Evolutionary conservation across 2,888 invertebrate genomes (phyloP).

Genomic region (Dasysyrphus albostriatus): DNA sequence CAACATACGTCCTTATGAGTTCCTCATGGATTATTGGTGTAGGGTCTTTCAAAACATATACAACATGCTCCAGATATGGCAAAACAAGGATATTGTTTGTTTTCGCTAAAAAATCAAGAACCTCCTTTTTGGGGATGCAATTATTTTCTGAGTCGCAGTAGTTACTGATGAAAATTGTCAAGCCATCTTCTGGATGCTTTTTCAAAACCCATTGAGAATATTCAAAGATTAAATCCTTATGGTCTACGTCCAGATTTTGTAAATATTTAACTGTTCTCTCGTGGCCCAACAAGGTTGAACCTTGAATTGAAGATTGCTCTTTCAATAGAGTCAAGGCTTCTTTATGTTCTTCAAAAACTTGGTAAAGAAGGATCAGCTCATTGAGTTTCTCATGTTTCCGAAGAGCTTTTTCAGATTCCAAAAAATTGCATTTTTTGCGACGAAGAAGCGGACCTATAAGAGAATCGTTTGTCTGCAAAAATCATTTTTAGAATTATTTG

Average conservation of each 20-base stretch:
- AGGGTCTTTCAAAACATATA: constrained; percentile 94
- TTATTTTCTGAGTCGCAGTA: constrained; percentile 92
- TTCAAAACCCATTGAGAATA: constrained; percentile 96
- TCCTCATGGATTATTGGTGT: constrained; percentile 95
- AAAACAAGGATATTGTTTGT: constrained; percentile 93
- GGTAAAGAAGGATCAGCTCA: constrained; percentile 97
- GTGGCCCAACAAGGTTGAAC: constrained; percentile 90
- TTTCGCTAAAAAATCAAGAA: constrained; percentile 93
- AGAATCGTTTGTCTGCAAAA: constrained; percentile 94
- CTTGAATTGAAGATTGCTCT: constrained; percentile 87
- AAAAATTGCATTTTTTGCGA: constrained; percentile 95
- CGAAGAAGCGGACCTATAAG: constrained; percentile 95
- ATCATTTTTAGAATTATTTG: background rate
- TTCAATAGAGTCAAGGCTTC: constrained; percentile 95
- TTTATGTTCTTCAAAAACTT: constrained; percentile 95
- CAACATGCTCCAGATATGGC: constrained; percentile 97
- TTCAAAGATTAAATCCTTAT: constrained; percentile 95
- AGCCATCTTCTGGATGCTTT: constrained; percentile 93
- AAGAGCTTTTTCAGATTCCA: constrained; percentile 96
- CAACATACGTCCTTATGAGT: constrained; percentile 94
- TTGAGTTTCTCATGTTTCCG: constrained; percentile 94
- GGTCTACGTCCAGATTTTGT: constrained; percentile 92
- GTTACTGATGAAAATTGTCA: constrained; percentile 94
- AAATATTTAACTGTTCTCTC: constrained; percentile 95
- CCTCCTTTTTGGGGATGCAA: constrained; percentile 91